Base-by-base conservation (phyloP, 2,797 vertebrate genomes). In the Phrynocephalus guinanensis region DNA sequence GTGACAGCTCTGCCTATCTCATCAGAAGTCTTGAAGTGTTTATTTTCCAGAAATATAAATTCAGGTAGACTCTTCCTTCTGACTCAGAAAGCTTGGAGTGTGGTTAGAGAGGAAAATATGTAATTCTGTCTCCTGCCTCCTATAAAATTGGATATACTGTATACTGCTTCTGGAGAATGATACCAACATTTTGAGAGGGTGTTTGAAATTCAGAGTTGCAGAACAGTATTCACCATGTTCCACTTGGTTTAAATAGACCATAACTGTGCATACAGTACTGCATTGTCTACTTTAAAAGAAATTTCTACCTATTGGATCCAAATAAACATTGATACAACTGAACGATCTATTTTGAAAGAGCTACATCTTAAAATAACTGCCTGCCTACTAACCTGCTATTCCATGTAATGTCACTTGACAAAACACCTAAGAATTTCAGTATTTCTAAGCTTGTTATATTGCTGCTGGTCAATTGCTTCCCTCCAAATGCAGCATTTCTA, bases 201-300 rank as follows among this genome's bases (percentile, higher is more conserved):
- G 50, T 73, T 85, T 90, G 81, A 50, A 92, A 86, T 88, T 89
- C 91, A 87, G 18, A 18, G 88, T 78, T 22, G 73, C 10, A 66
- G 70, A 81, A 52, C 84, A 88, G 28, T 30, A 30, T 52, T 38
- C 38, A 26, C 33, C 28, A 70, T 33, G 44, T 38, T 15, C 86
- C 26, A 68, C 90, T 93, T 90, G 86, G 16, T 86, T 33, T 80
- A 50, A 80, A 71, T 86, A 82, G 48, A 24, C 73, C 26, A 70
- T 2, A 60, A 67, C 22, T 88, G 87, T 90, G 56, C 18, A 84
- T 13, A 44, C 38, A 44, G 38, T 44, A 22, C 2, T 24, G 0
- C 0, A 78, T 89, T 90, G 9, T 44, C 80, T 76, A 91, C 24
- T 48, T 79, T 86, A 72, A 66, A 83, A 52, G 15, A 79, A 18